phyloP scores from a whole-genome alignment of 2,888 invertebrate species.

The Volucella zonaria region DNA sequence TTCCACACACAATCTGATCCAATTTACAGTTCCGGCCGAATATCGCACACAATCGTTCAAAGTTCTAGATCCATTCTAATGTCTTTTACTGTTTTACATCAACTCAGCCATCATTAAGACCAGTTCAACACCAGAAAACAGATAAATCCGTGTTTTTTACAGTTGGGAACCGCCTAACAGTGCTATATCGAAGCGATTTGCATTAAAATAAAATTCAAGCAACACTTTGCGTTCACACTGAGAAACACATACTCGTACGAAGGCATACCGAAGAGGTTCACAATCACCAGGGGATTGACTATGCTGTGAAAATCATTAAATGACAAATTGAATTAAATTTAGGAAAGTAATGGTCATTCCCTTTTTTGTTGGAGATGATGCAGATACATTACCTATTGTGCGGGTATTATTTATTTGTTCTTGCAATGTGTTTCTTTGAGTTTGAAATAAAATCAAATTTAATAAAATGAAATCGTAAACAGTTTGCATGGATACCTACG shows the following conservation, averaged over 20 bases:
- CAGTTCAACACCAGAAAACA: slow-evolving; percentile 29
- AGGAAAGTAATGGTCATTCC: neutral
- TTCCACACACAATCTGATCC: slow-evolving; percentile 7
- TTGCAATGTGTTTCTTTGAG: too few species aligned
- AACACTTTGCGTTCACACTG: slow-evolving; percentile 44
- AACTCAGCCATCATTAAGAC: slow-evolving; percentile 28
- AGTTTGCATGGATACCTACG: too few species aligned
- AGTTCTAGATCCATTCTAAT: slow-evolving; percentile 42
- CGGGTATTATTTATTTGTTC: too few species aligned
- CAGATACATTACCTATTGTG: too few species aligned
- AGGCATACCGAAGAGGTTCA: slow-evolving; percentile 2
- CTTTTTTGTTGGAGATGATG: neutral
- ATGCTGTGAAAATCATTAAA: neutral
- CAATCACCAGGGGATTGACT: neutral
- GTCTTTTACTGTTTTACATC: slow-evolving; percentile 26
- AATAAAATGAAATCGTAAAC: too few species aligned
- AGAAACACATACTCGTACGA: neutral
- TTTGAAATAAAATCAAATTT: too few species aligned
- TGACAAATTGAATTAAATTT: neutral
- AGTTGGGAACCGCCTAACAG: slow-evolving; percentile 42
- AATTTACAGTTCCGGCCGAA: slow-evolving; percentile 34
- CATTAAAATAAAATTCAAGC: slow-evolving; percentile 53
- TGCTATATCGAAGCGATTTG: slow-evolving; percentile 39
- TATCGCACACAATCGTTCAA: slow-evolving; percentile 26
- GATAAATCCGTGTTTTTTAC: slow-evolving; percentile 50